These are phyloP conservation scores for Actinemys pallida DNA, from an alignment of 2,113 vertebrate species.

Conservation along the genomic window DNA sequence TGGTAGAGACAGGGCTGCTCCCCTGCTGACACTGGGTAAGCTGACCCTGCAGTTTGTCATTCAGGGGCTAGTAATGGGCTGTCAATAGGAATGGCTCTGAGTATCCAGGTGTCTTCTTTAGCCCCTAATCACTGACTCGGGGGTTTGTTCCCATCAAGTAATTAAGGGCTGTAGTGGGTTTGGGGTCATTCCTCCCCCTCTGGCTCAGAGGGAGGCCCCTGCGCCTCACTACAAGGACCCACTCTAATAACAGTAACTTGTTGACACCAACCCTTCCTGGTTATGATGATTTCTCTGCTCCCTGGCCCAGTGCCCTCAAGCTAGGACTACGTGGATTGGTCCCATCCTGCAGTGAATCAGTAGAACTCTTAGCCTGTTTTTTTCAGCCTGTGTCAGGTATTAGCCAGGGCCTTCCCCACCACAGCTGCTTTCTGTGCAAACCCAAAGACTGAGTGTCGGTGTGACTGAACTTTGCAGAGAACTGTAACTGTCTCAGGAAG, in stretches of 20 bases:
- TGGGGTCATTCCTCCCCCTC: no score
- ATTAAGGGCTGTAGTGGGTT: no score
- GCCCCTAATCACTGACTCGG: background rate
- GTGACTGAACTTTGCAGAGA: background rate
- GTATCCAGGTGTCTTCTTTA: background rate
- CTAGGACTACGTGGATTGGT: no score
- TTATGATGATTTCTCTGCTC: no score
- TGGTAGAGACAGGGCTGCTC: background rate
- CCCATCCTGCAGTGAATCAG: no score
- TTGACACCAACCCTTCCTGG: no score
- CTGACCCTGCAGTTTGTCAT: background rate
- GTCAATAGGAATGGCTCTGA: constrained; percentile 77
- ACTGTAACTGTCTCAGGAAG: background rate
- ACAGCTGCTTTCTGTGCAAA: background rate
- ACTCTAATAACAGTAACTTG: no score
- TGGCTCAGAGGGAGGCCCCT: no score
- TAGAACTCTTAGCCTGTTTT: no score
- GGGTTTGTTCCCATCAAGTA: background rate
- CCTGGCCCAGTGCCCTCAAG: no score
- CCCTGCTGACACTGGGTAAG: no score
- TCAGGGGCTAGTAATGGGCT: constrained; percentile 30
- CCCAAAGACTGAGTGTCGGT: background rate
- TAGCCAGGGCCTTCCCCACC: background rate
- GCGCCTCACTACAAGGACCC: no score
- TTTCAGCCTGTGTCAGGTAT: background rate